phyloP scores from a whole-genome alignment of 2,888 invertebrate species.

The Cybosia mesomella region DNA sequence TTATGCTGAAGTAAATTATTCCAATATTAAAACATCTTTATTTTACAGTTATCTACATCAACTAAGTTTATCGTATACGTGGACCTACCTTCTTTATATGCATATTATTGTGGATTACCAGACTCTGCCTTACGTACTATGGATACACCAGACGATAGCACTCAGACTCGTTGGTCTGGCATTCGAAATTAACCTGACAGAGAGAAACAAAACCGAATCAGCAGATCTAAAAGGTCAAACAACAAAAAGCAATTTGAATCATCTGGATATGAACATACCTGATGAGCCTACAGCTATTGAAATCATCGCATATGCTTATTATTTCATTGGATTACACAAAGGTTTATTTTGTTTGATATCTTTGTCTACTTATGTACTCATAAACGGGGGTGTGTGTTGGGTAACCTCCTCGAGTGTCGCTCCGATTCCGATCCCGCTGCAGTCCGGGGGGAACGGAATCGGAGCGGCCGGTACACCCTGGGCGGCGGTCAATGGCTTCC shows the following conservation, averaged over 20 bases:
- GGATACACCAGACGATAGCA: constrained; percentile 93
- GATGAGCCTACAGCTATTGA: constrained; percentile 85
- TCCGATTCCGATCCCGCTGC: too few species aligned
- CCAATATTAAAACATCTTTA: neutral
- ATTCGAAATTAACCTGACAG: constrained; percentile 89
- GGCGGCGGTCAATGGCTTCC: too few species aligned
- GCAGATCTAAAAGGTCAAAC: constrained; percentile 36
- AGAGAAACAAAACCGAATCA: constrained; percentile 57
- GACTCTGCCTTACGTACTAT: constrained; percentile 89
- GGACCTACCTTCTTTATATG: constrained; percentile 92
- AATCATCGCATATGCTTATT: constrained; percentile 92
- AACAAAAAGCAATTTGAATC: constrained; percentile 31
- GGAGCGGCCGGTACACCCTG: too few species aligned
- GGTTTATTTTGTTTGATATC: constrained; percentile 74
- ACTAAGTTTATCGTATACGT: constrained; percentile 91
- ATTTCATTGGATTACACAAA: constrained; percentile 94
- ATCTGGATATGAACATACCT: constrained; percentile 33
- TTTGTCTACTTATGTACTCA: neutral
- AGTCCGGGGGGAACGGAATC: too few species aligned
- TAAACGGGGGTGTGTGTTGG: too few species aligned
- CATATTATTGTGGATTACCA: constrained; percentile 89
- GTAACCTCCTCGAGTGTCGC: too few species aligned
- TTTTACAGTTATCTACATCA: constrained; percentile 90
- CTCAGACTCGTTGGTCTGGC: constrained; percentile 94
- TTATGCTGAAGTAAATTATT: too few species aligned